A percentile compares a stretch with the other conserved stretches of the same genome.
These are phyloP conservation scores for Strigamia maritima DNA, from an alignment of 2,888 invertebrate species.

Conservation along the genomic window DNA sequence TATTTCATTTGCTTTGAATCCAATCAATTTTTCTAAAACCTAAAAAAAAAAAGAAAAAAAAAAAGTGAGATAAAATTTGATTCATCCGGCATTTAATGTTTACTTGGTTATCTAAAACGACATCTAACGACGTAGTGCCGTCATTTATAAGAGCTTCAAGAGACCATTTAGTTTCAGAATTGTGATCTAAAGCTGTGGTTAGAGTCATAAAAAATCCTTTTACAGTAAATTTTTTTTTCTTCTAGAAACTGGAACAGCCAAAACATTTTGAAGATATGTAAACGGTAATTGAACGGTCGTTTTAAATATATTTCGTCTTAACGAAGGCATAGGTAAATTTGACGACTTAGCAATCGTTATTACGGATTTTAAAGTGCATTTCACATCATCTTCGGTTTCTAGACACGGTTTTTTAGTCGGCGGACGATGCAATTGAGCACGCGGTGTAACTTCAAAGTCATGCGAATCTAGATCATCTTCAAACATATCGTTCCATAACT, in stretches of 20 bases:
- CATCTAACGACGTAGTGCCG: background rate
- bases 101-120: background rate
- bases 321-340: background rate
- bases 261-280: background rate
- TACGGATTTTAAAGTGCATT: background rate
- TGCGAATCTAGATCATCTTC: background rate
- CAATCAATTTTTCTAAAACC: background rate
- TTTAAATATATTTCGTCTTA: background rate
- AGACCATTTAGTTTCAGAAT: background rate
- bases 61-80: background rate
- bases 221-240: background rate
- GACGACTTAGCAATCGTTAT: background rate
- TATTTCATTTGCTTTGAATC: background rate
- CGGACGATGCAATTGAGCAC: background rate
- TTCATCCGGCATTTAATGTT: background rate
- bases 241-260: background rate
- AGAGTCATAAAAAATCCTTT: conserved; percentile 2
- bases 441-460: background rate
- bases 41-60: background rate
- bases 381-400: background rate
- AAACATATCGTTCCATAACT: background rate
- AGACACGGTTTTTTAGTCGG: background rate
- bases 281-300: background rate
- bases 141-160: background rate
- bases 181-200: background rate